Evolutionary conservation across 2,797 vertebrate genomes (phyloP), one percentile per base, ranked within the genome.

Genomic region (Esox masquinongy): DNA sequence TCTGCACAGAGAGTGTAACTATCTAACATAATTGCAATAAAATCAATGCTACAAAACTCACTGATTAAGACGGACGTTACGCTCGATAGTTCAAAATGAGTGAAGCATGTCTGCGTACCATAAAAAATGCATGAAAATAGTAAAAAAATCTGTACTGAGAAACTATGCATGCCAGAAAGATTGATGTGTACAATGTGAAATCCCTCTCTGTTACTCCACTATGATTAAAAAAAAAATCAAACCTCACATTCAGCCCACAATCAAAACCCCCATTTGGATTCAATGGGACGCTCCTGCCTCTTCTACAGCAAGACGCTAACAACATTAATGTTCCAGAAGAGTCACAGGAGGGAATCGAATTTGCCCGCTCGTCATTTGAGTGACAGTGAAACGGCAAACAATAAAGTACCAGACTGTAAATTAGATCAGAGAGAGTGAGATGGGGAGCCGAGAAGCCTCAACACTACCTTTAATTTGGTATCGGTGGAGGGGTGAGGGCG

Each of bases 331-430:
- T 22, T 70, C 43, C 22, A 4, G 24, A 47, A 8, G 68, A 50
- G 43, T 49, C 68, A 24, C n/a, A n/a, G 43, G 43, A 26, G 43
- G 68, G 43, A 24, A 49, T 47, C 11, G 43, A 29, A 70, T 26
- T 70, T 24, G 14, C 24, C 39, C 69, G 12, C 1, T 36, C 22
- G 14, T 47, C 69, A 70, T 26, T 70, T 49, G 34, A 68, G 34
- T 43, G 66, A 68, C 19, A 68, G n/a, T 51, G 24, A 70, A 70
- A 50, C 68, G 22, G n/a, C 43, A 94, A 94, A 94, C 94, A 95
- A 95, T 94, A 95, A 95, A 95, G 93, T 95, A 94, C 91, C 94
- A 94, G 94, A 93, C 93, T 95, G 94, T 93, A 95, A 95, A 95
- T 95, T 95, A 95, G 94, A 95, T 95, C 94, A 95, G 92, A 92